phyloP scores from a whole-genome alignment of 2,888 invertebrate genomes.

The Norana najaformis region DNA sequence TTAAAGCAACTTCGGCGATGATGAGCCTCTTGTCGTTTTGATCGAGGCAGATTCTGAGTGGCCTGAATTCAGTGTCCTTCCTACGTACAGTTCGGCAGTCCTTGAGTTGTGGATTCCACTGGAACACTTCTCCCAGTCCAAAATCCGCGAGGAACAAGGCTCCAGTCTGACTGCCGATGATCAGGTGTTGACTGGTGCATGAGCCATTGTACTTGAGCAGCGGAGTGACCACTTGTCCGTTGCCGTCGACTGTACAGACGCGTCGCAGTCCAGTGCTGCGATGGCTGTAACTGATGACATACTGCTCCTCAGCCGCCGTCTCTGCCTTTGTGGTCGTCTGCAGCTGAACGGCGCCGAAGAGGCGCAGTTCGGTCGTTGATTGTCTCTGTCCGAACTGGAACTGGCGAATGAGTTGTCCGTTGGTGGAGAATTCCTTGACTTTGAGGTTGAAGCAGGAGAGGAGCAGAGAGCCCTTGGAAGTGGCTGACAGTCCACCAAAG shows the following conservation, averaged over 20 bases:
- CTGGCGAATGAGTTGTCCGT: not conserved
- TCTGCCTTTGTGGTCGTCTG: not conserved
- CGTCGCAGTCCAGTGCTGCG: not conserved
- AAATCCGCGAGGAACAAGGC: not conserved
- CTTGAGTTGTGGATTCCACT: not conserved
- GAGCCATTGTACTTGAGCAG: not conserved
- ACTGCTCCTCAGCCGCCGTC: not conserved
- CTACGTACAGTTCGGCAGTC: not conserved
- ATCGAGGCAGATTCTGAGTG: not conserved
- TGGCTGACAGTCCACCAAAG: conserved; percentile 3
- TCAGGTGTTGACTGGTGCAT: not conserved
- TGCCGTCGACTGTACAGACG: not conserved
- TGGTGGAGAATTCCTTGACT: not conserved
- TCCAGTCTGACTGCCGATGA: not conserved
- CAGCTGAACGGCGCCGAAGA: not conserved
- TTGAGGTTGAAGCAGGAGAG: not conserved
- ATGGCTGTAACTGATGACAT: not conserved
- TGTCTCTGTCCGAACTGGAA: not conserved
- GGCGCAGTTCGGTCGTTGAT: not conserved
- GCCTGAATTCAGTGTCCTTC: not conserved
- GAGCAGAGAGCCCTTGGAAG: not conserved
- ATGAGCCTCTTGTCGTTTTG: not conserved
- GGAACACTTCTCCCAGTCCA: conserved; percentile 9
- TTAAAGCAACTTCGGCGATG: not conserved
- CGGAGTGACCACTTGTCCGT: not conserved